These are phyloP conservation scores for Pristionchus arcanus DNA, from an alignment of 2,888 invertebrate genomes.

Conservation along the genomic window DNA sequence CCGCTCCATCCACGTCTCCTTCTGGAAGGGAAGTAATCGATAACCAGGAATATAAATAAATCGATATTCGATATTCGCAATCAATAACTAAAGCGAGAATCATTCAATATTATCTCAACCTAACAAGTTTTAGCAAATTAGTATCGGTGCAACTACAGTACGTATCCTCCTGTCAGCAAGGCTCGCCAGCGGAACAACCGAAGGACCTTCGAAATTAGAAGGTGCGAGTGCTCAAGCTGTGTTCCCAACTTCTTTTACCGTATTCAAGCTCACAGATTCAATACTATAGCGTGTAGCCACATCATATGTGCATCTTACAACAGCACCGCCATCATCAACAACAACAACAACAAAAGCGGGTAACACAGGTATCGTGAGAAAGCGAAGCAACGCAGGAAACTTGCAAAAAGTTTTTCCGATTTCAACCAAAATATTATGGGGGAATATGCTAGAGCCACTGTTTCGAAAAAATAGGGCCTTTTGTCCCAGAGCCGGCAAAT, in stretches of 20 bases:
- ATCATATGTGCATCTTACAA: background rate
- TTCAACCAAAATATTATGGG: no score
- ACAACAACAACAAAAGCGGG: background rate
- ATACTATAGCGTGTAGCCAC: background rate
- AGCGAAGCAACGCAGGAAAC: no score
- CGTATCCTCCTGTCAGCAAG: slow-evolving; percentile 29
- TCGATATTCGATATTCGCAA: no score
- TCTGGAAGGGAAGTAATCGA: background rate
- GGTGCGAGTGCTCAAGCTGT: background rate
- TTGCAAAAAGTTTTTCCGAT: no score
- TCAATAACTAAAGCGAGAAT: background rate
- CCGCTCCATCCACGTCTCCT: slow-evolving; percentile 37
- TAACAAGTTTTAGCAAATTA: background rate
- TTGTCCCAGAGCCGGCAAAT: no score
- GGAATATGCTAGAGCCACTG: no score
- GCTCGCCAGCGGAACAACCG: slow-evolving; percentile 14
- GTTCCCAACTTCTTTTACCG: no score
- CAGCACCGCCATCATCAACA: background rate
- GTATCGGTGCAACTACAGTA: background rate
- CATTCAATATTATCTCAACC: background rate
- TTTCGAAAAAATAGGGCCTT: no score
- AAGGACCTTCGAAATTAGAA: background rate
- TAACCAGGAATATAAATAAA: background rate
- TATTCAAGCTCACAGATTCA: no score
- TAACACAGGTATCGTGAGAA: no score